Evolutionary conservation across 2,797 vertebrate genomes (phyloP), one percentile per base, ranked within the genome.

Genomic region (Cephalopachus bancanus): DNA sequence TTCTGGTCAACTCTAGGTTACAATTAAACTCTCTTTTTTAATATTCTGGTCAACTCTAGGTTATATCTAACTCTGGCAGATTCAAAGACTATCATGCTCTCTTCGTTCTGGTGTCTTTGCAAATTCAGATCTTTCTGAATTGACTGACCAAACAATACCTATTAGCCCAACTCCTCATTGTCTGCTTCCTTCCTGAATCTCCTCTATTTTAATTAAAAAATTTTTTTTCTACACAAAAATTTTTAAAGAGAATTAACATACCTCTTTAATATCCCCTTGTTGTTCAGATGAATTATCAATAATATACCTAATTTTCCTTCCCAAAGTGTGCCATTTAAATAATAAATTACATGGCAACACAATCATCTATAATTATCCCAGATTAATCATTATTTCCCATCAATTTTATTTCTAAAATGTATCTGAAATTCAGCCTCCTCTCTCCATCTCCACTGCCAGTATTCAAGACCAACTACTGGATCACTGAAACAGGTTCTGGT

Each of bases 211-310:
- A 75, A 67, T 51, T 2, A 72, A 87, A 90, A 93, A 64, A 0
- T 44, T 69, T 71, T 64, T 84, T 44, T 44, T 44, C 44, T 44
- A 44, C 44, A 44, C 44, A 44, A 44, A 44, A 44, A 44, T 44
- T 44, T 44, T 44, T 44, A 44, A 44, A 62, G 5, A 88, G 16
- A 0, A 10, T 28, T 10, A 81, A 22, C 30, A 64, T 57, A 57
- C 10, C 44, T 72, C 7, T 9, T 93, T 89, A 49, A 17, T 81
- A 76, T 44, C 24, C 3, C 5, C 10, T 67, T 65, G 3, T 76
- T 94, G n/a, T 95, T 49, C 28, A 83, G 19, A n/a, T 26, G 4
- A 71, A 86, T 78, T 81, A 75, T 57, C 80, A 51, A 49, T 89
- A 80, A 19, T 62, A 19, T 62, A 24, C 14, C n/a, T 78, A 11